Base-by-base conservation (phyloP, 1,140 invertebrate species). In the Trinorchestia longiramus region DNA sequence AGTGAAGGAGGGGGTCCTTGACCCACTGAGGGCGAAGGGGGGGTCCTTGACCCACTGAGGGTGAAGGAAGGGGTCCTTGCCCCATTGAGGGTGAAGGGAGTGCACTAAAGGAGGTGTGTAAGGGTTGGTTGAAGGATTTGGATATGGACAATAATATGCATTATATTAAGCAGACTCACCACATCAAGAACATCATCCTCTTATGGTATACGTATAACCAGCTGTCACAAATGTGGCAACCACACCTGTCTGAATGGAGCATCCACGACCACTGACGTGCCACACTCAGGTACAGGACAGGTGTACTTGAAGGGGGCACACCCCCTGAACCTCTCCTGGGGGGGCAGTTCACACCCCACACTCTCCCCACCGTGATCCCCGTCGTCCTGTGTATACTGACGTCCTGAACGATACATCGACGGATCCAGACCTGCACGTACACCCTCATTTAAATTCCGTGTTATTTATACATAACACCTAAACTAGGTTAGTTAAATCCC, bases 301-400 rank as follows among this genome's bases (percentile, higher is more conserved):
- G 96, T 96, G 96, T 97, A 97, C 40, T 96, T 97, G 97, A 97
- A 97, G 62, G 97, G 97, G 42, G 98, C 98, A 97, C 99, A 99
- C 95, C 98, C 97, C 96, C 98, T 98, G 97, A 98, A 99, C 96
- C 98, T 98, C 96, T 99, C 98, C 94, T 98, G 98, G 96, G 98
- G 98, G 90, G 98, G 97, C 77, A 97, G 95, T 95, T 97, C 97
- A 8, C 97, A 96, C 43, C 92, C 92, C 43, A 42, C 88, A 47
- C 98, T 97, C 0, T 97, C 97, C 0, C 97, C 97, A 92, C 98
- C 97, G 6, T 98, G 97, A 87, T 98, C 97, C 43, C 97, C 96
- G 96, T 98, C 98, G 97, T 97, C 97, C 96, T 97, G 98, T 96
- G 95, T 95, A 88, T 47, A 96, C 77, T 96, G 96, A n/a, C 97